Evolutionary conservation across 2,888 invertebrate species (phyloP).

Genomic region (Anarsia innoxiella): DNA sequence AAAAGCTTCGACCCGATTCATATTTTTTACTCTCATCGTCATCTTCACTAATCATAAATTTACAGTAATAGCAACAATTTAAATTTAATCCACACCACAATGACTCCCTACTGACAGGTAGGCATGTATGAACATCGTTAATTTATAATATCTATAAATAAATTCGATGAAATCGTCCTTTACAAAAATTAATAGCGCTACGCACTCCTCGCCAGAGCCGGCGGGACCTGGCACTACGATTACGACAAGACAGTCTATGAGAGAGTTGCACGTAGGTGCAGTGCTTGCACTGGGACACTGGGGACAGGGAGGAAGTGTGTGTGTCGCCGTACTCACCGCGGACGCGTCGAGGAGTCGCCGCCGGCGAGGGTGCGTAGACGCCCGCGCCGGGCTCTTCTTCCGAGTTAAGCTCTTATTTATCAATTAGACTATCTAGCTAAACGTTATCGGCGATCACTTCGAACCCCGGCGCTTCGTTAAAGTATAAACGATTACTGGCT

Average conservation of each 20-base stretch:
- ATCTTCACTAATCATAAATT: conserved; percentile 57
- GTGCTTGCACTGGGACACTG: neutral
- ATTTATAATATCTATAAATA: conserved; percentile 73
- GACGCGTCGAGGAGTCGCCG: conserved; percentile 24
- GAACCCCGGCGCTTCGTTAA: conserved; percentile 50
- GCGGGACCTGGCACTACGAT: conserved; percentile 23
- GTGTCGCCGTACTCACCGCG: conserved; percentile 45
- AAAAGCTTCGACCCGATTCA: conserved; percentile 67
- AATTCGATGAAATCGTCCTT: conserved; percentile 74
- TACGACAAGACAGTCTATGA: conserved; percentile 14
- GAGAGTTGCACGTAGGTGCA: neutral
- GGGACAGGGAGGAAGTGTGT: conserved; percentile 18
- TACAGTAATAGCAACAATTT: conserved; percentile 71
- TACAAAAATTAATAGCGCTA: conserved; percentile 46
- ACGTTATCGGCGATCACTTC: conserved; percentile 52
- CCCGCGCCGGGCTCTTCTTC: conserved; percentile 49
- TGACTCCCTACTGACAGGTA: conserved; percentile 57
- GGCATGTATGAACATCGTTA: conserved; percentile 61
- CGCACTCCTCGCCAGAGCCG: conserved; percentile 38
- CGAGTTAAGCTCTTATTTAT: conserved; percentile 59
- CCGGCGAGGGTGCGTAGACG: conserved; percentile 32
- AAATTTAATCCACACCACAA: conserved; percentile 67
- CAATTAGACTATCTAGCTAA: conserved; percentile 65
- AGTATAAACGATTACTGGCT: conserved; percentile 64
- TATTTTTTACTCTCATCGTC: conserved; percentile 59